A percentile compares a stretch with the other conserved stretches of the same genome.
Conservation (phyloP, 2,888 invertebrate genomes). For the Mycalesis mineus region DNA sequence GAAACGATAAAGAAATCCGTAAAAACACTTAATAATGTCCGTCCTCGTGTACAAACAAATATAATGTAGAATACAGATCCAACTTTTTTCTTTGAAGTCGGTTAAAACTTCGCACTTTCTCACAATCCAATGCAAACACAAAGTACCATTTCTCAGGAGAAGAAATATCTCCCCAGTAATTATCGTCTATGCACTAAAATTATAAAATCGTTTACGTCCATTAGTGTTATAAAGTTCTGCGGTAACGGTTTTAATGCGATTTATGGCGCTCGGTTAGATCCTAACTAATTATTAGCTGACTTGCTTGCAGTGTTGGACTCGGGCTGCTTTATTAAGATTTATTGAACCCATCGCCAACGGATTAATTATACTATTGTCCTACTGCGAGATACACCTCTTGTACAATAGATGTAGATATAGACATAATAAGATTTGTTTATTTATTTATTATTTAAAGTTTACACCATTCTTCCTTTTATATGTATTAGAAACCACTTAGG, state of each 20-base stretch:
- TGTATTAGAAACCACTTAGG: too few species aligned
- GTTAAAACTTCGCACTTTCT: neutral
- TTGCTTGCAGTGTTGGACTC: neutral
- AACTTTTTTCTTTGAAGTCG: neutral
- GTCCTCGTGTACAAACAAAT: too few species aligned
- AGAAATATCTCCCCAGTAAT: conserved; percentile 2
- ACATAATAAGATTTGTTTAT: too few species aligned
- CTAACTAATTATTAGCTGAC: conserved; percentile 20
- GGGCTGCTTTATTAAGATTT: neutral
- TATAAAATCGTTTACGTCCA: conserved; percentile 24
- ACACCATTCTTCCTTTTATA: too few species aligned
- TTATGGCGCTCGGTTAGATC: conserved; percentile 17
- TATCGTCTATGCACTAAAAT: conserved; percentile 18
- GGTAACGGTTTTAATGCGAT: conserved; percentile 21
- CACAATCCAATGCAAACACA: neutral
- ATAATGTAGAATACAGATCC: neutral
- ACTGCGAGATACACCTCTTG: too few species aligned
- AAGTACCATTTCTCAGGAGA: neutral
- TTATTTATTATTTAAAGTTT: too few species aligned
- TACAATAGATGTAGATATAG: too few species aligned
- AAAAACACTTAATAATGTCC: too few species aligned
- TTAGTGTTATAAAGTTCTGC: conserved; percentile 21
- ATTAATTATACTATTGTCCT: too few species aligned
- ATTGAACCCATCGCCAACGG: neutral
- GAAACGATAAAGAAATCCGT: too few species aligned